phyloP scores from a whole-genome alignment of 2,797 vertebrate species.

The Gobionotothen gibberifrons region DNA sequence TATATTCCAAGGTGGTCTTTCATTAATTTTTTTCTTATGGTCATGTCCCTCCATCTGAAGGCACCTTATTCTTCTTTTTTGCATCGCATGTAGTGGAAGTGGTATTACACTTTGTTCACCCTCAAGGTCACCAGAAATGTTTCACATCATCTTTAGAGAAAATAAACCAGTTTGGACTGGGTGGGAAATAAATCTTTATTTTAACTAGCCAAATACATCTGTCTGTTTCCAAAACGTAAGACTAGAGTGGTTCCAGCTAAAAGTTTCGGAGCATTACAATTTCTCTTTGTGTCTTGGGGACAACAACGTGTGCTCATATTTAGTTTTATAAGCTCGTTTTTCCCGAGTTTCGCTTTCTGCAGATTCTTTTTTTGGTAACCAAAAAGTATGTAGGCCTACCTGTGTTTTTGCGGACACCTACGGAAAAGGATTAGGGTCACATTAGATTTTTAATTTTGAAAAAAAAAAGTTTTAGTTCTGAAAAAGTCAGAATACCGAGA shows the following conservation, averaged over 20 bases:
- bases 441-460: too few relatives aligned
- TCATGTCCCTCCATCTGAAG: slow-evolving; percentile 53
- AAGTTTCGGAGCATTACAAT: not conserved
- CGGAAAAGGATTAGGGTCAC: too few relatives aligned
- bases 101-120: slow-evolving; percentile 6
- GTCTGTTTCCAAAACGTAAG: not conserved
- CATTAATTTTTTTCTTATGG: not conserved
- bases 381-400: too few relatives aligned
- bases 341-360: not conserved
- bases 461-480: too few relatives aligned
- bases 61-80: slow-evolving; percentile 49
- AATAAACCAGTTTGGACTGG: slow-evolving; percentile 11
- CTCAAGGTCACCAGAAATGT: not conserved
- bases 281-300: not conserved
- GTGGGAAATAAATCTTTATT: slow-evolving; percentile 40
- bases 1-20: not conserved
- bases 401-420: too few relatives aligned
- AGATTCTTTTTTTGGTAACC: too few relatives aligned
- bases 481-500: too few relatives aligned
- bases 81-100: slow-evolving; percentile 2
- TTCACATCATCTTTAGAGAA: not conserved
- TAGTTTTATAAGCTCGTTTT: not conserved
- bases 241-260: not conserved
- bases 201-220: not conserved
- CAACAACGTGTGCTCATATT: not conserved